Base-by-base conservation (phyloP, 2,797 vertebrate genomes). In the Harpagifer antarcticus region DNA sequence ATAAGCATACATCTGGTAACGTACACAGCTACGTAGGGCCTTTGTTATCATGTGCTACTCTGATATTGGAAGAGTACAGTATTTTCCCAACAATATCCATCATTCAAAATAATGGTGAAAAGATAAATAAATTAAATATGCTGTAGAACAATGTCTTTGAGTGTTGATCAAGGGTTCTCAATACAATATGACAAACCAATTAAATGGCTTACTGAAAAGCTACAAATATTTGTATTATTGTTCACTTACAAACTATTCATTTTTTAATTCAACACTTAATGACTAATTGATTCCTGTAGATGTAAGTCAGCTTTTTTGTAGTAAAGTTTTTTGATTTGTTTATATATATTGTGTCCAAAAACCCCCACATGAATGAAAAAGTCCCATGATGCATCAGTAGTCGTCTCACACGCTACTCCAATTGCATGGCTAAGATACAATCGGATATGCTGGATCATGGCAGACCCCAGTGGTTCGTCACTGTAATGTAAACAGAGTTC, bases 401-500 rank as follows among this genome's bases (percentile, higher is more conserved):
- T 11, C 58, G 64, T 40, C 66, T 64, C 49, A 49, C 40, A 33
- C 64, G 59, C 56, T 63, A 31, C 53, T 79, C 44, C 56, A 71
- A 47, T 65, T 66, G 15, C 15, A 44, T 60, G 17, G 50, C 43
- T 42, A 50, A 68, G 71, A 75, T 54, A 54, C 47, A 69, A 40
- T 72, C 57, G 59, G 33, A 80, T 11, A 3, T 42, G 20, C 14
- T 31, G 56, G 53, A 74, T 81, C 49, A 74, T 66, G 33, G 13
- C 7, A 9, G 61, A 48, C 59, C n/a, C 3, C 4, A 37, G 59
- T 48, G 0, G 14, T 52, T 62, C 47, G 17, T 55, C 2, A 3
- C n/a, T 68, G 54, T 58, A 79, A 82, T 62, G 69, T 1, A 1
- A 23, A 27, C 40, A 9, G 49, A 65, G 63, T 53, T 43, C 52